Evolutionary conservation across 2,888 invertebrate species (phyloP).

Genomic region (Phyllotreta cruciferae): DNA sequence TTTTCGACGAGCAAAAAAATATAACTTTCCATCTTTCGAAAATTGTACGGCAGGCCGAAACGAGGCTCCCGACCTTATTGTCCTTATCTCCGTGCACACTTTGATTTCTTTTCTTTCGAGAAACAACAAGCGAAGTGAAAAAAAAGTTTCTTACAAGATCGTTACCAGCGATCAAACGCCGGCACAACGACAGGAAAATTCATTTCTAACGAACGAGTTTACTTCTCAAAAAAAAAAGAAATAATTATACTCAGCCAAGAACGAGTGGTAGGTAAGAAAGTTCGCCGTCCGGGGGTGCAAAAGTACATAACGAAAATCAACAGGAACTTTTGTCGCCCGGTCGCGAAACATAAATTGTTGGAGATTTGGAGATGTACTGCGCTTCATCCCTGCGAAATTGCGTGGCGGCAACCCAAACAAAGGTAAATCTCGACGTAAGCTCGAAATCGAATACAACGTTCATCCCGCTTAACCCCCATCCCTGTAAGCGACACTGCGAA

Average conservation of each 20-base stretch:
- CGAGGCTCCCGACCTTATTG: conserved; percentile 7
- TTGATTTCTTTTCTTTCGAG: conserved; percentile 19
- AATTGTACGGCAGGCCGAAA: conserved; percentile 7
- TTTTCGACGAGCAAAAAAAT: conserved; percentile 16
- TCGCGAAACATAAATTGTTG: no score
- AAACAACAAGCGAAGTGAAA: conserved; percentile 16
- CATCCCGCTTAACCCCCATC: conserved; percentile 49
- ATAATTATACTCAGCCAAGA: no score
- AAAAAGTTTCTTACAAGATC: conserved; percentile 11
- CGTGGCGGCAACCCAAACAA: conserved; percentile 52
- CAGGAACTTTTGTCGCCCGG: no score
- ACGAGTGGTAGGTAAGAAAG: no score
- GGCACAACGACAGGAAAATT: no score
- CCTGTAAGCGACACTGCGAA: conserved; percentile 27
- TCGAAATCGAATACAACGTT: conserved; percentile 53
- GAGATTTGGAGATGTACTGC: not conserved
- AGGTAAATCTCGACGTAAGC: conserved; percentile 53
- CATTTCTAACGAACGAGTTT: no score
- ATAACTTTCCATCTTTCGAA: conserved; percentile 25
- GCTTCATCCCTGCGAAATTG: conserved; percentile 35
- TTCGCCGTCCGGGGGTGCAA: no score
- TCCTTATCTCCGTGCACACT: conserved; percentile 21
- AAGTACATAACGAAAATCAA: no score
- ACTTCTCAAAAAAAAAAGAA: no score
- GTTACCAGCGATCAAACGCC: not conserved